Base-by-base conservation (phyloP, 2,888 invertebrate species). In the Automeris io region DNA sequence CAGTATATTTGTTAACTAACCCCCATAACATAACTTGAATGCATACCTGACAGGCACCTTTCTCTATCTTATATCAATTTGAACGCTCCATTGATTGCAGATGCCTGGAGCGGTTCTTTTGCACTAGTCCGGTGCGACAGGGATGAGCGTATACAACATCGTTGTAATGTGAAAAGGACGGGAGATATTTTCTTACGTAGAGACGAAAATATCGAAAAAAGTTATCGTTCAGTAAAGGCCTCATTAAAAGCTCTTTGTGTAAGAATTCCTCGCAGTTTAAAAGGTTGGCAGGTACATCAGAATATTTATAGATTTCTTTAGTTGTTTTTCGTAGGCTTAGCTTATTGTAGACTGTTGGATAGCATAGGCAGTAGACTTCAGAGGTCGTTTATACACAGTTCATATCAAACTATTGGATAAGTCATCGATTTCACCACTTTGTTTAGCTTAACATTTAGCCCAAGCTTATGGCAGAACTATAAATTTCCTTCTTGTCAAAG, bases 61-160 rank as follows among this genome's bases (percentile, higher is more conserved):
- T 61, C 65, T 78, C 72, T 76, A 81, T 83, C 82, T 81, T 80
- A 82, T 82, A 83, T 79, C 82, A 85, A 85, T 83, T 85, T 81
- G 68, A 77, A 75, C 85, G 83, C 78, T 78, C 78, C 83, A 86
- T 85, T 85, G 83, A 81, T 78, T 85, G 79, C 82, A 83, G 82
- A 82, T 78, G 77, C 79, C 75, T 70, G 64, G 65, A 70, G 72
- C 70, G 67, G 58, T 66, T 67, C 72, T 70, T 78, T 73, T 74
- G 73, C 79, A 75, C 70, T 72, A 57, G 63, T 56, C 55, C 52
- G 46, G 71, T 49, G 61, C 3, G 60, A 76, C 42, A 47, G 70
- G 53, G 77, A 78, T 45, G 53, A 49, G 41, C 40, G 49, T 49
- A 68, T 53, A 44, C 47, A 39, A 42, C 37, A 35, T 26, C 42